These are phyloP conservation scores for Ephestia elutella DNA, from an alignment of 1,140 invertebrate genomes.

Conservation along the genomic window DNA sequence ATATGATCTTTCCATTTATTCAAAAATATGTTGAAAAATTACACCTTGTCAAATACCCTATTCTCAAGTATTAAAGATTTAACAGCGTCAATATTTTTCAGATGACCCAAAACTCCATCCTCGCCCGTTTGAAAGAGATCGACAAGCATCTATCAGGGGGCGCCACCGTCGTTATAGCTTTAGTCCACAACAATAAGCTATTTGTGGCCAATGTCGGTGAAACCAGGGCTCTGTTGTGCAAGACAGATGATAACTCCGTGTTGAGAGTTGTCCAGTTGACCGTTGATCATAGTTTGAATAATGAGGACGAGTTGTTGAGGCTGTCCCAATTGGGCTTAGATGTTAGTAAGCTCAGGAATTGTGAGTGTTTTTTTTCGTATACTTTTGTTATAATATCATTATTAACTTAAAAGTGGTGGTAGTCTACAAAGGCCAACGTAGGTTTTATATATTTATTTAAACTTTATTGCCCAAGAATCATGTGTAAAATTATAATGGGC, in stretches of 20 bases:
- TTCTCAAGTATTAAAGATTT: too few relatives aligned
- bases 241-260: slow-evolving; percentile 87
- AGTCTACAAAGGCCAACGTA: too few relatives aligned
- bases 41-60: too few relatives aligned
- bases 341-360: slow-evolving; percentile 77
- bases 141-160: slow-evolving; percentile 82
- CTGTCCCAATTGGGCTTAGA: slow-evolving; percentile 83
- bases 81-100: too few relatives aligned
- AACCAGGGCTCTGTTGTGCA: slow-evolving; percentile 85
- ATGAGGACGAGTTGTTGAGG: slow-evolving; percentile 87
- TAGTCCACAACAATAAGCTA: slow-evolving; percentile 83
- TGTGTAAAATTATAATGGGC: too few relatives aligned
- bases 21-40: too few relatives aligned
- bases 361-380: slow-evolving; percentile 57
- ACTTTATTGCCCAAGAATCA: too few relatives aligned
- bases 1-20: too few relatives aligned
- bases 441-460: too few relatives aligned
- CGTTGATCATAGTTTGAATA: slow-evolving; percentile 87
- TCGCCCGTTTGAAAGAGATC: slow-evolving; percentile 77
- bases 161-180: slow-evolving; percentile 85
- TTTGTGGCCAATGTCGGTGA: slow-evolving; percentile 92
- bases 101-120: slow-evolving; percentile 76
- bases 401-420: too few relatives aligned
- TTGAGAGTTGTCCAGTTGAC: slow-evolving; percentile 87
- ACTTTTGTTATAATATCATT: too few relatives aligned